A percentile compares a stretch with the other conserved stretches of the same genome.
phyloP scores from a whole-genome alignment of 2,888 invertebrate genomes.

The Bombylius major region DNA sequence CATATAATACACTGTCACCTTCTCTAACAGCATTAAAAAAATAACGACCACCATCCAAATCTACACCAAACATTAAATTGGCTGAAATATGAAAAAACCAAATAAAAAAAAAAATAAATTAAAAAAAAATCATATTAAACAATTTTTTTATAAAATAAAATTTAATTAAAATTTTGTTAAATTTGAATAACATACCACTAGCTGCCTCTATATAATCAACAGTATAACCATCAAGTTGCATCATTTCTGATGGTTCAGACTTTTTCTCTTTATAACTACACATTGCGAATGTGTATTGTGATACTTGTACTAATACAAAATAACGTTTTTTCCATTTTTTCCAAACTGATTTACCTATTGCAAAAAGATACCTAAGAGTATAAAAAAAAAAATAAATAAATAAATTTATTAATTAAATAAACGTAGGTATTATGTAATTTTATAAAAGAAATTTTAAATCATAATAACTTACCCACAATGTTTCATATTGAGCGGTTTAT shows the following conservation, averaged over 20 bases:
- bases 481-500: constrained; percentile 98
- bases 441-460: neutral
- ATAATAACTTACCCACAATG: constrained; percentile 76
- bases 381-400: neutral
- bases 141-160: neutral
- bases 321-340: constrained; percentile 99
- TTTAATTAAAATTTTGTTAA: neutral
- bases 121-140: neutral
- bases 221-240: constrained; percentile 98
- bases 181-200: constrained; percentile 52
- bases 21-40: constrained; percentile 99
- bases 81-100: constrained; percentile 39
- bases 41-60: constrained; percentile 83
- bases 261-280: constrained; percentile 99
- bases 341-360: constrained; percentile 95
- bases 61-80: constrained; percentile 86
- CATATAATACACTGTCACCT: constrained; percentile 93
- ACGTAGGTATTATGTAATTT: neutral
- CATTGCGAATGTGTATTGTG: constrained; percentile 99
- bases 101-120: constrained; percentile 14
- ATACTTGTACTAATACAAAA: constrained; percentile 96
- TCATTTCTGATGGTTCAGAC: constrained; percentile 98
- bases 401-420: neutral
- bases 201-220: constrained; percentile 98
- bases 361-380: constrained; percentile 60